These are phyloP conservation scores for Echinometra lucunter DNA, from an alignment of 53 echinoderm and acorn worm species.

Conservation along the genomic window DNA sequence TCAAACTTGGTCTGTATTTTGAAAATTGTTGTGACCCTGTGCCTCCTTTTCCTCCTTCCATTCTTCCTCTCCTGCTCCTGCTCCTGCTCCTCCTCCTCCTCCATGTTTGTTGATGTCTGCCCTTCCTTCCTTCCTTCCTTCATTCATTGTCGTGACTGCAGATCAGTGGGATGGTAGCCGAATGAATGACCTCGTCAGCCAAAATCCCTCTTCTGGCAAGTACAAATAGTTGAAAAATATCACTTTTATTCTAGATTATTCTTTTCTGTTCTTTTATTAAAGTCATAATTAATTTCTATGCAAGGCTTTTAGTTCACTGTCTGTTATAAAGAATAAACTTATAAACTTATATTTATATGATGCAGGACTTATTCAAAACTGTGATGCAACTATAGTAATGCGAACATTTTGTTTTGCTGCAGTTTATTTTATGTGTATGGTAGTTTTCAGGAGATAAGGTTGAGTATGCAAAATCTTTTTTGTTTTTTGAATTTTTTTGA, in stretches of 20 bases:
- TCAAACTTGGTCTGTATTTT: slow-evolving; percentile 9
- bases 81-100: slow-evolving; percentile 23
- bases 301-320: not conserved
- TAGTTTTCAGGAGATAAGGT: not conserved
- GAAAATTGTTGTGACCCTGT: slow-evolving; percentile 47
- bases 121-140: slow-evolving; percentile 35
- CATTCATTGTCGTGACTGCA: slow-evolving; percentile 68
- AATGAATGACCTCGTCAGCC: slow-evolving; percentile 70
- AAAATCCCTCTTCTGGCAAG: slow-evolving; percentile 66
- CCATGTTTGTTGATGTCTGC: not conserved
- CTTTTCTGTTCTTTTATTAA: not conserved
- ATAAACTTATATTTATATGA: not conserved
- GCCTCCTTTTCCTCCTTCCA: slow-evolving; percentile 56
- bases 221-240: not conserved
- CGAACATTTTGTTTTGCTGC: slow-evolving; percentile 1
- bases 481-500: not conserved
- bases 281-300: not conserved
- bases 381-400: not conserved
- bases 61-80: slow-evolving; percentile 24
- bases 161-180: slow-evolving; percentile 66
- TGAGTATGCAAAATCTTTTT: slow-evolving; percentile 2
- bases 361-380: not conserved
- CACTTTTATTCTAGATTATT: slow-evolving; percentile 11
- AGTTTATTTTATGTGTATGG: not conserved
- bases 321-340: not conserved